Conservation (phyloP, 2,888 invertebrate species). For the Phragmatobia fuliginosa region DNA sequence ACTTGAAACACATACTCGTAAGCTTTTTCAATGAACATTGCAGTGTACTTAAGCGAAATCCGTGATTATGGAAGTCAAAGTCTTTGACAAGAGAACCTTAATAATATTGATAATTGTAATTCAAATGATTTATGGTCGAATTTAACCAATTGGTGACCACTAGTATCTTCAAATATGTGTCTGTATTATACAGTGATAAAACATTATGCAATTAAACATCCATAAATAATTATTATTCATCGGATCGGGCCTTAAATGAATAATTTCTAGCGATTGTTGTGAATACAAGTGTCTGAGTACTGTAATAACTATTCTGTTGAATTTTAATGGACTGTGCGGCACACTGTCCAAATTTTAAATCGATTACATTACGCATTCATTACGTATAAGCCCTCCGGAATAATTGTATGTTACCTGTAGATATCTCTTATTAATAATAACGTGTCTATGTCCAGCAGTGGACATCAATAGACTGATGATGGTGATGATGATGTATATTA, state of each 20-base stretch:
- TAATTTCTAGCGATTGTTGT: slow-evolving; percentile 46
- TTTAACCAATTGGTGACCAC: too few relatives aligned
- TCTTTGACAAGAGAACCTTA: too few relatives aligned
- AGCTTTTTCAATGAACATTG: too few relatives aligned
- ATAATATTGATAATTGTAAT: too few relatives aligned
- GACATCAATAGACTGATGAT: too few relatives aligned
- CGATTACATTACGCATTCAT: slow-evolving; percentile 56
- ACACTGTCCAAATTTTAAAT: slow-evolving; percentile 61
- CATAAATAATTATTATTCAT: slow-evolving; percentile 34
- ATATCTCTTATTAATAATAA: background rate
- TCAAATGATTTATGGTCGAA: too few relatives aligned
- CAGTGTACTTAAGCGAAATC: too few relatives aligned
- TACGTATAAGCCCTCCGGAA: slow-evolving; percentile 37
- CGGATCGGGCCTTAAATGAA: slow-evolving; percentile 36
- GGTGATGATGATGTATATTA: too few relatives aligned
- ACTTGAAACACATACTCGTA: too few relatives aligned
- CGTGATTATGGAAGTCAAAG: too few relatives aligned
- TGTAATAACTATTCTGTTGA: slow-evolving; percentile 48
- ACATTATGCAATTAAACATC: slow-evolving; percentile 36
- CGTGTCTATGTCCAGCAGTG: too few relatives aligned
- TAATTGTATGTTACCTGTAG: slow-evolving; percentile 30
- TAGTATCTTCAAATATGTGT: slow-evolving; percentile 17
- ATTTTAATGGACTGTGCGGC: slow-evolving; percentile 46
- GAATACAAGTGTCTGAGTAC: slow-evolving; percentile 39
- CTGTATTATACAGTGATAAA: slow-evolving; percentile 19